A percentile compares a stretch with the other conserved stretches of the same genome.
Conservation (phyloP, 1,140 invertebrate genomes). For the Bilobella aurantiaca region DNA sequence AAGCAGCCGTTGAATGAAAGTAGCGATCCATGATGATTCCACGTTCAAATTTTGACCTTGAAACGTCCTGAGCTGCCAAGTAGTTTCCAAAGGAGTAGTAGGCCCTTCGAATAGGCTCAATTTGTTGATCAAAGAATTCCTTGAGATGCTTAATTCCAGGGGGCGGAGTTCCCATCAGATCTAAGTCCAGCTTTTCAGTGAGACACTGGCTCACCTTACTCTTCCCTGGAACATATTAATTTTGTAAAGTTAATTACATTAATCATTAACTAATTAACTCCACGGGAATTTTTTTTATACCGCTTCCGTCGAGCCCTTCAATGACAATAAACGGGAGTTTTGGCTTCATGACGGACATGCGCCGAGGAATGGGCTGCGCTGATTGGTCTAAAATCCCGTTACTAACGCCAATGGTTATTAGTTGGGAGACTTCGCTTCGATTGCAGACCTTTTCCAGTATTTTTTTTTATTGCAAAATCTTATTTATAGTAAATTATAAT, state of each 20-base stretch:
- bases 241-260: not conserved
- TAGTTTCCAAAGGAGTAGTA: conserved; percentile 34
- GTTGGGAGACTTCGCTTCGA: conserved; percentile 4
- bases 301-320: conserved; percentile 32
- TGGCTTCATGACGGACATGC: conserved; percentile 17
- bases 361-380: not conserved
- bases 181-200: conserved; percentile 11
- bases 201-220: conserved; percentile 29
- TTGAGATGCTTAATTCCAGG: conserved; percentile 27
- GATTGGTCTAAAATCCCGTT: conserved; percentile 16
- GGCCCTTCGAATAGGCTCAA: conserved; percentile 21
- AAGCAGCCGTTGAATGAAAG: conserved; percentile 42
- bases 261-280: not conserved
- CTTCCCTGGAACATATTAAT: conserved; percentile 21
- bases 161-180: conserved; percentile 25
- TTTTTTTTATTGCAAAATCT: too few relatives aligned
- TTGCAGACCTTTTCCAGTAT: conserved; percentile 11
- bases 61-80: conserved; percentile 26
- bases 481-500: too few relatives aligned
- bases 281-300: conserved; percentile 12
- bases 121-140: conserved; percentile 26
- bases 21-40: conserved; percentile 37
- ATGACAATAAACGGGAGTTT: conserved; percentile 32
- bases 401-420: conserved; percentile 15
- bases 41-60: conserved; percentile 18